A percentile compares a stretch with the other conserved stretches of the same genome.
Conservation (phyloP, 2,888 invertebrate genomes). For the Euproctis similis region DNA sequence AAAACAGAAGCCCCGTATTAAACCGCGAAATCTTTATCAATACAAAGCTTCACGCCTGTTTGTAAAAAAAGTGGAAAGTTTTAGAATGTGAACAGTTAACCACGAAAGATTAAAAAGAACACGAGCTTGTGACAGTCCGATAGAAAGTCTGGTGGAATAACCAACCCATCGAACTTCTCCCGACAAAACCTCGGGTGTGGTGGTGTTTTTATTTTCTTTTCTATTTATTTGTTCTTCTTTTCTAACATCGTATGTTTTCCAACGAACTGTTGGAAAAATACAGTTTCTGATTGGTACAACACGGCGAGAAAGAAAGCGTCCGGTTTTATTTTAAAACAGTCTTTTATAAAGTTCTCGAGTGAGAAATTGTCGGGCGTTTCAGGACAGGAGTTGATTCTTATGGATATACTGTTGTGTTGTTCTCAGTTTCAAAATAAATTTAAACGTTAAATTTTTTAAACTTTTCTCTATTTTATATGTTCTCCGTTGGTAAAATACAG, state of each 20-base stretch:
- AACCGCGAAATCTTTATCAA: no score
- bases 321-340: slow-evolving; percentile 13
- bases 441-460: slow-evolving; percentile 7
- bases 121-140: slow-evolving; percentile 6
- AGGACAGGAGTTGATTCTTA: slow-evolving; percentile 22
- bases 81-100: slow-evolving; percentile 2
- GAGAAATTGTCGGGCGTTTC: slow-evolving; percentile 21
- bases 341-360: slow-evolving; percentile 19
- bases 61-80: no score
- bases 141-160: slow-evolving; percentile 8
- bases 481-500: no score
- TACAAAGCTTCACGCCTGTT: no score
- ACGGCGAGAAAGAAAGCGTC: slow-evolving; percentile 21
- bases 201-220: slow-evolving; percentile 14
- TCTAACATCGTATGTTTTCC: slow-evolving; percentile 16
- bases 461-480: no score
- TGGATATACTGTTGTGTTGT: slow-evolving; percentile 13
- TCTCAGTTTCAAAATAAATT: slow-evolving; percentile 13
- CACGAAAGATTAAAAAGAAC: slow-evolving; percentile 14
- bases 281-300: slow-evolving; percentile 21
- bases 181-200: slow-evolving; percentile 6
- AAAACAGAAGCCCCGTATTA: no score
- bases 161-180: slow-evolving; percentile 18
- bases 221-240: slow-evolving; percentile 5
- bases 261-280: slow-evolving; percentile 10